phyloP scores from a whole-genome alignment of 2,113 vertebrate genomes.

The Corapipo altera region DNA sequence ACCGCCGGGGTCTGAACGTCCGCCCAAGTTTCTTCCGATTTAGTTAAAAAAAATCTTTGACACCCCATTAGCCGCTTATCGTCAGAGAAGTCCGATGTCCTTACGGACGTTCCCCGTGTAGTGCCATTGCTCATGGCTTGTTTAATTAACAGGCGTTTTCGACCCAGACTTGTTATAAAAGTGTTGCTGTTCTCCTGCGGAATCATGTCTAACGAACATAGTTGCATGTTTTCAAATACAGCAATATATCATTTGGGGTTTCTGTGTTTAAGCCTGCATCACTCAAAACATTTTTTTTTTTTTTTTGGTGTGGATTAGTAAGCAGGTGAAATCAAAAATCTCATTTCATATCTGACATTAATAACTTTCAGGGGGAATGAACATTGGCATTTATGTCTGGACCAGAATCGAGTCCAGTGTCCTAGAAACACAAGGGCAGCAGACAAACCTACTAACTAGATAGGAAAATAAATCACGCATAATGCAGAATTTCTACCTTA shows the following conservation, averaged over 20 bases:
- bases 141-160: constrained; percentile 75
- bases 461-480: constrained; percentile 89
- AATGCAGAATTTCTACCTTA: constrained; percentile 89
- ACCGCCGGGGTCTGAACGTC: rapidly evolving
- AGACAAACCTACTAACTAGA: constrained; percentile 83
- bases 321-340: constrained; percentile 86
- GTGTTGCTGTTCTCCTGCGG: constrained; percentile 69
- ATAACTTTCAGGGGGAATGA: constrained; percentile 86
- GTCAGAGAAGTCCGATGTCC: not conserved
- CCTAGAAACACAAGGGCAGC: constrained; percentile 84
- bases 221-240: constrained; percentile 69
- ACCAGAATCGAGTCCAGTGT: constrained; percentile 81
- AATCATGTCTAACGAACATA: constrained; percentile 72
- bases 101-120: constrained; percentile 22
- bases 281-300: constrained; percentile 64
- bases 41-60: not conserved
- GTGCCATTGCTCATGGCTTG: constrained; percentile 71
- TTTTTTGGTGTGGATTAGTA: constrained; percentile 71
- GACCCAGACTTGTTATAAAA: constrained; percentile 69
- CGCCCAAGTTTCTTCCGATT: not conserved
- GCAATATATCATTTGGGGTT: constrained; percentile 72
- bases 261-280: constrained; percentile 72
- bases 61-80: not conserved
- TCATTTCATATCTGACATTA: constrained; percentile 87
- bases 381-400: constrained; percentile 84